Evolutionary conservation across 1,140 invertebrate genomes (phyloP), one percentile per base, ranked within the genome.

Genomic region (Zeugodacus cucurbitae): DNA sequence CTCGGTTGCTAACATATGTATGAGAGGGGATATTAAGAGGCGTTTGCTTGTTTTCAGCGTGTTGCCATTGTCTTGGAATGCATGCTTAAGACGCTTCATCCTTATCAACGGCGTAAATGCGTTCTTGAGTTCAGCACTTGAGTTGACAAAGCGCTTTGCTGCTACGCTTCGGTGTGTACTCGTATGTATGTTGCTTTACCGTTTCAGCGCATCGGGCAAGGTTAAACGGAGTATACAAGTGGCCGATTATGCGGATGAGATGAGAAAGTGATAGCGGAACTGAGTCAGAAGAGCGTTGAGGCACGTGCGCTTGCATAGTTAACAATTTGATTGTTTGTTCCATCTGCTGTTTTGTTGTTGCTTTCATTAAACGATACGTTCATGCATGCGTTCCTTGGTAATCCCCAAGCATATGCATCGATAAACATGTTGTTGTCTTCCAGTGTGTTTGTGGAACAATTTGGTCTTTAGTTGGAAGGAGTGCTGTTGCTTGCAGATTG

Each of bases 221-320:
- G 37, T 82, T 82, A 82, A 78, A 82, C 41, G 74, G n/a, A 5
- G 74, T 82, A 82, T 48, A 82, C 74, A 82, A 82, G 74, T 82
- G 74, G 74, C 5, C 41, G 74, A 82, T 82, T 82, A 82, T 26
- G 74, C 41, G 74, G 74, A 48, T 82, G 74, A 82, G 74, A 48
- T 82, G 74, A 82, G 74, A 82, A 82, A 82, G 74, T 82, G 74
- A 82, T 82, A 82, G 74, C 74, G 41, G 74, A 82, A 82, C 41
- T 82, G 74, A 82, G 26, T 3, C 74, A 11, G 74, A 54, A 54
- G 48, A 82, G 41, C 37, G 41, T 10, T 48, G 74, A 48, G 74
- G 74, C 74, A 82, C 74, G 74, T 82, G 74, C 74, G 20, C 22
- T 62, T 41, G 74, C 41, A 48, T 11, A 74, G 22, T 48, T 82